Percentiles rank a stretch among this genome's conserved stretches.
These are phyloP conservation scores for Sebastes iracundus DNA, from an alignment of 2,797 vertebrate genomes.

Conservation along the genomic window DNA sequence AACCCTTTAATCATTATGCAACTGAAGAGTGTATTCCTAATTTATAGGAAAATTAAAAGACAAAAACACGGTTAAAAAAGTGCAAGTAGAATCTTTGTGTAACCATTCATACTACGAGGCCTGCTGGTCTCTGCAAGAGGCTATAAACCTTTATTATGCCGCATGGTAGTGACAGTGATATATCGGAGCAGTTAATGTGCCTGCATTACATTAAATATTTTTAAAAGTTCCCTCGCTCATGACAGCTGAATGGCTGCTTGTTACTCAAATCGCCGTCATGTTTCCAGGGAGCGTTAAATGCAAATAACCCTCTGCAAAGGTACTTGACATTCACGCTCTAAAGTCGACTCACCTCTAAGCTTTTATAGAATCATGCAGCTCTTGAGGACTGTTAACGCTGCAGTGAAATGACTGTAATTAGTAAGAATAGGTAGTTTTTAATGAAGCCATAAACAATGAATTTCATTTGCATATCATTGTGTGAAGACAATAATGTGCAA, in stretches of 20 bases:
- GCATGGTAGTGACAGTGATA: background rate
- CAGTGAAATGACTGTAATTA: conserved; percentile 8
- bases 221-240: background rate
- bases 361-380: background rate
- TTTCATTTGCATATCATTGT: conserved; percentile 7
- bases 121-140: background rate
- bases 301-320: background rate
- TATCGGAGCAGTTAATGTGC: background rate
- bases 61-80: background rate
- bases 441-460: background rate
- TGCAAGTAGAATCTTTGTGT: background rate
- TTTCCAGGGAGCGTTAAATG: background rate
- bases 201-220: background rate
- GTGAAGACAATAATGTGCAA: background rate
- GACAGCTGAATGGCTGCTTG: background rate
- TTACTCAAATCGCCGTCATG: background rate
- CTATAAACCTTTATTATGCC: background rate
- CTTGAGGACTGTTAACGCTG: background rate
- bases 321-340: background rate
- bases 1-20: background rate
- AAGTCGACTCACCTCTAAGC: background rate
- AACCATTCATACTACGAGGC: too few species aligned
- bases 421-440: background rate
- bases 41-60: background rate
- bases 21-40: background rate